These are phyloP conservation scores for Porites australiensis DNA, from an alignment of 64 coral and sea anemone genomes.

Conservation along the genomic window DNA sequence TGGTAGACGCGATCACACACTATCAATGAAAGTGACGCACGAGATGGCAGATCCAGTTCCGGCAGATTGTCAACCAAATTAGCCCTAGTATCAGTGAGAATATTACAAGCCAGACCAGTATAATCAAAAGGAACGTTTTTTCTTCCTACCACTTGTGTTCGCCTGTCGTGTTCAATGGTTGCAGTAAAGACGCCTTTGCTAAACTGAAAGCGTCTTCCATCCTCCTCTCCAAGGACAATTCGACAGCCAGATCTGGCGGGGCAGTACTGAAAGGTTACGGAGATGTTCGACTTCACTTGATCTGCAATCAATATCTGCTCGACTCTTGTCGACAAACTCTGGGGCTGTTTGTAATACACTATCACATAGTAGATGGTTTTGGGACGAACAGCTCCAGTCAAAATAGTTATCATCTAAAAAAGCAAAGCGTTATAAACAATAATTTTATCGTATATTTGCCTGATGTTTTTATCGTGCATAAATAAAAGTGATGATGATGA, in stretches of 20 bases:
- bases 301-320: constrained; percentile 28
- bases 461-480: too few species aligned
- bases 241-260: constrained; percentile 70
- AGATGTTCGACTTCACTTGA: constrained; percentile 40
- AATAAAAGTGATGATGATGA: too few species aligned
- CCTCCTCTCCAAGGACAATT: constrained; percentile 57
- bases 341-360: constrained; percentile 72
- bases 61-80: too few species aligned
- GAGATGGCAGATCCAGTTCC: too few species aligned
- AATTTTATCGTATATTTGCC: not conserved
- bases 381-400: constrained; percentile 49
- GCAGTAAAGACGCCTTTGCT: constrained; percentile 53
- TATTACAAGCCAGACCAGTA: too few species aligned
- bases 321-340: constrained; percentile 32
- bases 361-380: constrained; percentile 60
- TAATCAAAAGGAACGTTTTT: too few species aligned
- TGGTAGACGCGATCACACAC: too few species aligned
- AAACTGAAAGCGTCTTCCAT: constrained; percentile 25
- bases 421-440: not conserved
- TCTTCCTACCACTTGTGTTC: constrained; percentile 59
- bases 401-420: constrained; percentile 38
- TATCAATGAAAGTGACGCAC: too few species aligned
- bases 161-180: constrained; percentile 34
- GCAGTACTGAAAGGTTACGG: constrained; percentile 62
- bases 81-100: too few species aligned